Evolutionary conservation across 92 coral and sea anemone species (phyloP).

Genomic region (Epizoanthus fatuus): DNA sequence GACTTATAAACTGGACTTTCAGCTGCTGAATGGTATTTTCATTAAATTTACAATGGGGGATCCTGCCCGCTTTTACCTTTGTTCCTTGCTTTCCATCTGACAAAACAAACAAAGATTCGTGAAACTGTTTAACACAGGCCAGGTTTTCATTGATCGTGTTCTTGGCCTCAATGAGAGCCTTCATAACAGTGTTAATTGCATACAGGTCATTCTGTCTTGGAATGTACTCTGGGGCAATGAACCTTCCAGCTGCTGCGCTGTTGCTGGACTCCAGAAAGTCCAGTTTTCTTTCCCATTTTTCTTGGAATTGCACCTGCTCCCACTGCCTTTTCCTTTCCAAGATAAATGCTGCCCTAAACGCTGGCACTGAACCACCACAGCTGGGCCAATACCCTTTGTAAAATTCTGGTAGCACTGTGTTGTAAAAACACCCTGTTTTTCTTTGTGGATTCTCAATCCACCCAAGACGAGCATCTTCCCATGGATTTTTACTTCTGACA

Average conservation of each 20-base stretch:
- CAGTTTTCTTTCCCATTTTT: neutral
- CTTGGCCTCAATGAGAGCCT: neutral
- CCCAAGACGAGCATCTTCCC: no score
- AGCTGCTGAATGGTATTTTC: neutral
- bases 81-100: neutral
- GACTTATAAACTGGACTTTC: neutral
- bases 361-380: neutral
- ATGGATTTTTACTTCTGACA: no score
- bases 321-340: conserved; percentile 7
- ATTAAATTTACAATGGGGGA: neutral
- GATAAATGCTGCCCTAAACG: conserved; percentile 4
- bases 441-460: neutral
- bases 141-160: neutral
- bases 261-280: neutral
- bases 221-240: conserved; percentile 7
- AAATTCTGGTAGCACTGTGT: conserved; percentile 5
- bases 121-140: neutral
- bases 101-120: conserved; percentile 11
- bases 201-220: conserved; percentile 10
- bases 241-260: neutral
- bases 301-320: neutral
- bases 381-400: conserved; percentile 25
- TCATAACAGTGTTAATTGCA: neutral
- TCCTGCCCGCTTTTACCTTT: neutral
- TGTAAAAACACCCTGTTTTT: conserved; percentile 11